These are phyloP conservation scores for Miichthys miiuy DNA, from an alignment of 2,797 vertebrate genomes.

Conservation along the genomic window DNA sequence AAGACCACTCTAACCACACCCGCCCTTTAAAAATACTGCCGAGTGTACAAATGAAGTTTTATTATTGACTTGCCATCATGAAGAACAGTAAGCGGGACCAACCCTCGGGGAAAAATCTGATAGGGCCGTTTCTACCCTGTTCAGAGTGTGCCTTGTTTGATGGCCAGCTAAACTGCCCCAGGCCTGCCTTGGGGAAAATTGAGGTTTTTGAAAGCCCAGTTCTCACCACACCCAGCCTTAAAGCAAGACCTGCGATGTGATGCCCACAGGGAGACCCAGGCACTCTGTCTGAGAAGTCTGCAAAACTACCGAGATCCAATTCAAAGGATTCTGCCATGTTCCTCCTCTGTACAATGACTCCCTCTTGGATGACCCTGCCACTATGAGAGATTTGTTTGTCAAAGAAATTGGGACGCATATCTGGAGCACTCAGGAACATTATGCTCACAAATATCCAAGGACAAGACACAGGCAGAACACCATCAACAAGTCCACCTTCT, in stretches of 20 bases:
- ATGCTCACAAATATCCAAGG: conserved; percentile 58
- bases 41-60: conserved; percentile 60
- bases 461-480: conserved; percentile 18
- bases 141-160: conserved; percentile 71
- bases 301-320: conserved; percentile 63
- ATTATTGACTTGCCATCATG: conserved; percentile 61
- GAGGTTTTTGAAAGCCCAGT: conserved; percentile 68
- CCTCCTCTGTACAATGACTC: conserved; percentile 54
- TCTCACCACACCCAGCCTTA: conserved; percentile 70
- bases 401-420: conserved; percentile 49
- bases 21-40: conserved; percentile 30
- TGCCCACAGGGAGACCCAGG: conserved; percentile 64
- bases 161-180: conserved; percentile 75
- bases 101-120: conserved; percentile 66
- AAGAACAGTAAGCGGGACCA: conserved; percentile 61
- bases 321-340: conserved; percentile 57
- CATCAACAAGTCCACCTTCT: conserved; percentile 9
- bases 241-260: conserved; percentile 64
- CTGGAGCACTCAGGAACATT: conserved; percentile 47
- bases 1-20: conserved; percentile 31
- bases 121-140: conserved; percentile 67
- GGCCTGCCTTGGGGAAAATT: conserved; percentile 74
- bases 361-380: conserved; percentile 42
- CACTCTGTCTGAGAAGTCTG: conserved; percentile 64
- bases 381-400: conserved; percentile 56